phyloP scores from a whole-genome alignment of 2,888 invertebrate genomes.

The Ormyrus nitidulus region DNA sequence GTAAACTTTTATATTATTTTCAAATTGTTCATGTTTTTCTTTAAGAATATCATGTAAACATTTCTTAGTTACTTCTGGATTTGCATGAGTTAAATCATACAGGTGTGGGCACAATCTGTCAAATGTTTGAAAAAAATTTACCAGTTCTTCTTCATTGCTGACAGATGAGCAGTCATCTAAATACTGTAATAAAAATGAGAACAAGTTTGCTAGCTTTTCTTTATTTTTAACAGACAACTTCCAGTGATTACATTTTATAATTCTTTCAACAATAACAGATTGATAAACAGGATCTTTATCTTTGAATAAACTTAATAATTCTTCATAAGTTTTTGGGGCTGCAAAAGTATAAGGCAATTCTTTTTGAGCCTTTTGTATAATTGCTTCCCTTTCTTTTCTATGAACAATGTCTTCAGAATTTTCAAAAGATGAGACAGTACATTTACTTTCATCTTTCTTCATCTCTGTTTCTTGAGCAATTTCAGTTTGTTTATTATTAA shows the following conservation, averaged over 20 bases:
- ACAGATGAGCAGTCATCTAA: conserved; percentile 81
- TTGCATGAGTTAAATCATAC: conserved; percentile 84
- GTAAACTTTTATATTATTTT: conserved; percentile 78
- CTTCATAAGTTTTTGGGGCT: conserved; percentile 81
- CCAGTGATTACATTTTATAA: conserved; percentile 93
- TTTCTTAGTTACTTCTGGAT: conserved; percentile 82
- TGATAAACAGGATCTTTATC: conserved; percentile 82
- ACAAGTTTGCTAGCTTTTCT: conserved; percentile 84
- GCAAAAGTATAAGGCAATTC: conserved; percentile 80
- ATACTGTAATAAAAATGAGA: conserved; percentile 86
- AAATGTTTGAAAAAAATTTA: conserved; percentile 79
- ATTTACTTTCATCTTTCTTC: conserved; percentile 55
- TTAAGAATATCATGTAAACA: conserved; percentile 83
- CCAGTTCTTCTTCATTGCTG: conserved; percentile 71
- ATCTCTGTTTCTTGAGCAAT: conserved; percentile 5
- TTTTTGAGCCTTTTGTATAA: conserved; percentile 77
- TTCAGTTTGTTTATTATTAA: conserved; percentile 20
- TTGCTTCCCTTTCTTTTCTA: conserved; percentile 28
- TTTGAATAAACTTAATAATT: conserved; percentile 80
- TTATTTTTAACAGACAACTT: conserved; percentile 87
- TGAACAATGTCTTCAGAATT: not conserved
- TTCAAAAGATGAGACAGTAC: not conserved
- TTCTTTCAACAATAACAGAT: conserved; percentile 84
- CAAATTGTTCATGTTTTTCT: conserved; percentile 83
- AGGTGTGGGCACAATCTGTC: conserved; percentile 77